Conservation (phyloP, 1,140 invertebrate species). For the Pseudobourletiella spinata region DNA sequence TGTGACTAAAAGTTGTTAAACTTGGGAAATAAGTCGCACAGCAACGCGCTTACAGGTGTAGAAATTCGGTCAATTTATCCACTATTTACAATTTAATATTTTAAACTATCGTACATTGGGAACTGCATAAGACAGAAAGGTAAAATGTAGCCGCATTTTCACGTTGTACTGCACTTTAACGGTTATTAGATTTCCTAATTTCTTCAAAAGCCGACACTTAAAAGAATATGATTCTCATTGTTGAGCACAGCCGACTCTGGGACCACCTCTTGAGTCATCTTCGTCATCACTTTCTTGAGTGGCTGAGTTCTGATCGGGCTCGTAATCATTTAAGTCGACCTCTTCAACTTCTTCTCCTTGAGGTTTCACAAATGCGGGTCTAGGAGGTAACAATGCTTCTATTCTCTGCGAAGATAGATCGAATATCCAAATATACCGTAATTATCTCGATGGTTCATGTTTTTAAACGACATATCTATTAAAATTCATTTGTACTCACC, state of each 20-base stretch:
- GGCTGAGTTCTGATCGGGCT: constrained; percentile 45
- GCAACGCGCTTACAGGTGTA: background rate
- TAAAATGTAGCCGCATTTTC: background rate
- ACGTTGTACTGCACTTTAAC: background rate
- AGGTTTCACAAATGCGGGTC: constrained; percentile 56
- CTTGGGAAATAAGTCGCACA: background rate
- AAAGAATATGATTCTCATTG: constrained; percentile 44
- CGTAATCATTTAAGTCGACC: constrained; percentile 68
- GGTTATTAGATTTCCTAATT: background rate
- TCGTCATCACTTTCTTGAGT: constrained; percentile 56
- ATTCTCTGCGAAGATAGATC: constrained; percentile 49
- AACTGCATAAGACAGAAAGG: background rate
- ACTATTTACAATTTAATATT: no score
- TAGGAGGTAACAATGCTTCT: constrained; percentile 59
- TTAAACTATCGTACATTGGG: no score
- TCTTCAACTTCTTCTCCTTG: constrained; percentile 68
- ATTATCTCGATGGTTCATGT: no score
- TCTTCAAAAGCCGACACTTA: background rate
- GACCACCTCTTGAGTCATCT: constrained; percentile 49
- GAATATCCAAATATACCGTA: no score
- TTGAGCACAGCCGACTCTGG: constrained; percentile 59
- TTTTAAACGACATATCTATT: no score
- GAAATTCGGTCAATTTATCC: no score
- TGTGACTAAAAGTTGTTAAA: no score
- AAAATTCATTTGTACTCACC: constrained; percentile 39